A percentile compares a stretch with the other conserved stretches of the same genome.
These are phyloP conservation scores for Drosophila parvula DNA, from an alignment of 1,140 invertebrate species.

Conservation along the genomic window DNA sequence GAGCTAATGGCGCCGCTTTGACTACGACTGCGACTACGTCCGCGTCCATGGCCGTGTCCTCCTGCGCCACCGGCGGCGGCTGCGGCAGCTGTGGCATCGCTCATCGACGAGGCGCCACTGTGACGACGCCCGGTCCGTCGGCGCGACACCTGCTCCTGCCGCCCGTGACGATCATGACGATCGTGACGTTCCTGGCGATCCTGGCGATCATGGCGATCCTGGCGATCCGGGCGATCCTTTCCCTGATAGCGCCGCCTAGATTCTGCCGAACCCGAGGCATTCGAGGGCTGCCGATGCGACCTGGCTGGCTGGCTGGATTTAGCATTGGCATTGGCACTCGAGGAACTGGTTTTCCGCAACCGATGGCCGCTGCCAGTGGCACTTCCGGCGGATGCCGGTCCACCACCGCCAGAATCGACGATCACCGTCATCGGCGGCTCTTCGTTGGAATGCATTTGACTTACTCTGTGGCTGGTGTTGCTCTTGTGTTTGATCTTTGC, in stretches of 20 bases:
- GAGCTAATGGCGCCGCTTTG: constrained; percentile 55
- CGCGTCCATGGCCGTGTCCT: neutral
- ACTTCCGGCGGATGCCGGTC: constrained; percentile 9
- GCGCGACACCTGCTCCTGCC: constrained; percentile 24
- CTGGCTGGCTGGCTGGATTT: constrained; percentile 11
- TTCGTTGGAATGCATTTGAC: constrained; percentile 77
- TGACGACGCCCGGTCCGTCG: constrained; percentile 53
- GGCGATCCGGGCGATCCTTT: constrained; percentile 35
- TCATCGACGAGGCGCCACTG: constrained; percentile 64
- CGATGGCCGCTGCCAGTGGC: constrained; percentile 42
- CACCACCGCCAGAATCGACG: constrained; percentile 52
- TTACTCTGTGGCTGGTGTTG: constrained; percentile 45
- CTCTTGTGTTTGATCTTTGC: constrained; percentile 11
- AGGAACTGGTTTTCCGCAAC: constrained; percentile 74
- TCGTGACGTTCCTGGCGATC: constrained; percentile 1
- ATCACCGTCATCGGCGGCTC: constrained; percentile 75
- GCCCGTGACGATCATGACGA: neutral
- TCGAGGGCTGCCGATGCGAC: constrained; percentile 45
- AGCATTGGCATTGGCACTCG: constrained; percentile 60
- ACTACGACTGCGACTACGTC: constrained; percentile 1
- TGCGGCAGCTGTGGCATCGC: constrained; percentile 37
- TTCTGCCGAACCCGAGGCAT: constrained; percentile 33
- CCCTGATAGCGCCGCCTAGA: constrained; percentile 48
- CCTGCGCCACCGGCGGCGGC: neutral
- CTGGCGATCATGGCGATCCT: constrained; percentile 19